Conservation (phyloP, 2,888 invertebrate genomes). For the Molorchus minor region DNA sequence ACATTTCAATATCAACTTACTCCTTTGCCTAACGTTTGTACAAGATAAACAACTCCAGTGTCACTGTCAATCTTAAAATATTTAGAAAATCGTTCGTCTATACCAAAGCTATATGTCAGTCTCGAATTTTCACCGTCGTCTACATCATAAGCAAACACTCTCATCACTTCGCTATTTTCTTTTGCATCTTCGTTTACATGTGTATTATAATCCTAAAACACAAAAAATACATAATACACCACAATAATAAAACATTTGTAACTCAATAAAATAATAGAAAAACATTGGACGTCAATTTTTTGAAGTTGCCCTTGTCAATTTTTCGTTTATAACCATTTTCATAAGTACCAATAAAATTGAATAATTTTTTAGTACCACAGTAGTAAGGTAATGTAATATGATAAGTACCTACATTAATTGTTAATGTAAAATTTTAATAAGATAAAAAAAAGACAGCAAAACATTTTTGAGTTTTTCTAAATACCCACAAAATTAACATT, state of each 20-base stretch:
- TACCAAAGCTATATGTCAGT: constrained; percentile 74
- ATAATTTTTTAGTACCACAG: no score
- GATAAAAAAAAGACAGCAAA: no score
- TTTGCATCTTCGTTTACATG: constrained; percentile 84
- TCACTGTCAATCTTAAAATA: constrained; percentile 85
- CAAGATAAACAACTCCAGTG: constrained; percentile 78
- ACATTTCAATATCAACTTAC: constrained; percentile 42
- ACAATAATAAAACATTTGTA: background rate
- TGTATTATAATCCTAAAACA: constrained; percentile 71
- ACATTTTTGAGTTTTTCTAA: no score
- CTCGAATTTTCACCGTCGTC: constrained; percentile 92
- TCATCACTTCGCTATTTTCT: constrained; percentile 79
- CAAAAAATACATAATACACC: background rate
- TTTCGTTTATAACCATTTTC: no score
- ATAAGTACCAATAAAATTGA: no score
- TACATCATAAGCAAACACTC: constrained; percentile 91
- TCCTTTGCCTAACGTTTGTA: constrained; percentile 45
- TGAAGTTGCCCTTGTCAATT: no score
- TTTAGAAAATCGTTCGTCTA: constrained; percentile 63
- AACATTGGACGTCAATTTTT: no score
- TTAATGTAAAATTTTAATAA: no score
- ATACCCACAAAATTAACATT: no score
- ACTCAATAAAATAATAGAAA: no score
- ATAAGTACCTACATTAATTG: no score
- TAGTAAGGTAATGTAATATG: no score